phyloP scores from a whole-genome alignment of 2,888 invertebrate species.

The Galerucella calmariensis region DNA sequence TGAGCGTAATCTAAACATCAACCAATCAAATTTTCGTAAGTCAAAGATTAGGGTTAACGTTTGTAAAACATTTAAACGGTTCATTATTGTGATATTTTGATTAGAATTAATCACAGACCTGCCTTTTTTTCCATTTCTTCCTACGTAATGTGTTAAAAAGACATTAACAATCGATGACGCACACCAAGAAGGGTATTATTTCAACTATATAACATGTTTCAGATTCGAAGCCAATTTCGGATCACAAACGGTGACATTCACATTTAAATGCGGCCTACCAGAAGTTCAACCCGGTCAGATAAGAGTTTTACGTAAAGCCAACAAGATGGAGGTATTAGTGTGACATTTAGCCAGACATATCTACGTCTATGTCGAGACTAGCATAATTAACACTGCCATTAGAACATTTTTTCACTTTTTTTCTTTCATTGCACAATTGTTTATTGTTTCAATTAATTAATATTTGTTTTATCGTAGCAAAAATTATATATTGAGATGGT shows the following conservation, averaged over 20 bases:
- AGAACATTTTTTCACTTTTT: constrained; percentile 41
- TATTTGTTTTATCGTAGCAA: background rate
- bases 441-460: constrained; percentile 17
- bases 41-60: no score
- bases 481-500: background rate
- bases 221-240: constrained; percentile 88
- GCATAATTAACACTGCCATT: constrained; percentile 59
- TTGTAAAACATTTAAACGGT: no score
- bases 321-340: constrained; percentile 78
- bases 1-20: no score
- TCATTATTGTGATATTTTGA: no score
- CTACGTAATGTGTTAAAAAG: no score
- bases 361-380: constrained; percentile 52
- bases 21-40: no score
- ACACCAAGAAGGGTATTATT: no score
- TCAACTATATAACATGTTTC: constrained; percentile 44
- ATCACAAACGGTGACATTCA: constrained; percentile 81
- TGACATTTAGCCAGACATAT: constrained; percentile 64
- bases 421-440: constrained; percentile 32
- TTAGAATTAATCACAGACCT: no score
- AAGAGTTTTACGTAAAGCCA: constrained; percentile 74
- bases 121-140: no score
- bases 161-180: no score
- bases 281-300: constrained; percentile 75
- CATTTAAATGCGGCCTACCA: constrained; percentile 77